phyloP scores from a whole-genome alignment of 2,797 vertebrate genomes.

The Gymnoscopelus microlampas region DNA sequence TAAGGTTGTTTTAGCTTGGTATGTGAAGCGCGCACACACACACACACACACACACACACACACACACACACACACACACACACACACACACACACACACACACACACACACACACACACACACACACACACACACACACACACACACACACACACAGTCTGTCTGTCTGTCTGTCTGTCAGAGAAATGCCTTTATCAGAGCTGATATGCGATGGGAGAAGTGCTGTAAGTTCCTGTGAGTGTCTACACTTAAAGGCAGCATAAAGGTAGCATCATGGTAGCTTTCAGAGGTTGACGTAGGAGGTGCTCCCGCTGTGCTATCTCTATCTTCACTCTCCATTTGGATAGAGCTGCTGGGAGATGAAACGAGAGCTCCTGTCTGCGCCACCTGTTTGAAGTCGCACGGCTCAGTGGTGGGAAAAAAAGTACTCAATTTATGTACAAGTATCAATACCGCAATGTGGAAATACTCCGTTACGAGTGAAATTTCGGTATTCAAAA shows the following conservation, averaged over 20 bases:
- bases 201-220: slow-evolving; percentile 22
- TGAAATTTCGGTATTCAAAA: too few species aligned
- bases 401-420: too few species aligned
- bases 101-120: slow-evolving; percentile 7
- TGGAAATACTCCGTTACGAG: too few species aligned
- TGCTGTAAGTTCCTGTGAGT: slow-evolving; percentile 42
- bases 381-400: not conserved
- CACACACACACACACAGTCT: slow-evolving; percentile 1
- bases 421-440: too few species aligned
- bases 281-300: slow-evolving; percentile 9
- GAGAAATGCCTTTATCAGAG: slow-evolving; percentile 48
- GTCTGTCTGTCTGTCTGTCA: slow-evolving; percentile 16
- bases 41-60: not conserved
- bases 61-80: slow-evolving; percentile 1
- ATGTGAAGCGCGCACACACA: not conserved
- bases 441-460: too few species aligned
- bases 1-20: not conserved
- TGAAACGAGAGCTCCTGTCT: not conserved
- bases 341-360: not conserved
- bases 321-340: not conserved
- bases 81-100: slow-evolving; percentile 6
- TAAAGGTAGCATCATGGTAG: slow-evolving; percentile 5
- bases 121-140: not conserved
- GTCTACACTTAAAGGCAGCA: slow-evolving; percentile 25
- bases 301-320: not conserved